Conservation (phyloP, 1,140 invertebrate species). For the Anoplophora glabripennis region DNA sequence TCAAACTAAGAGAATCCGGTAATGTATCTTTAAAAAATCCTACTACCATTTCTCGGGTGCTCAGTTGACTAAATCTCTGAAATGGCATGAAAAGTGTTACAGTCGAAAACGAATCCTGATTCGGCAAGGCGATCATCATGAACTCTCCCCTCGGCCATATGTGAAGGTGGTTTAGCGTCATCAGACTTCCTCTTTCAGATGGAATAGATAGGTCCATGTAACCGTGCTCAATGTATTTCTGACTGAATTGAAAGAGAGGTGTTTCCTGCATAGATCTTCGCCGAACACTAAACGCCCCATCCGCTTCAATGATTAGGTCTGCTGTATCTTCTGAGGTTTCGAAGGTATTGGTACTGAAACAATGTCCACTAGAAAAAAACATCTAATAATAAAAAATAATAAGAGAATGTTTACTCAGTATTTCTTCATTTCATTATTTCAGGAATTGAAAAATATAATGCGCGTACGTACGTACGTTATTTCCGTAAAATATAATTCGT, state of each 20-base stretch:
- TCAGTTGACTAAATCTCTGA: conserved; percentile 65
- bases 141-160: conserved; percentile 94
- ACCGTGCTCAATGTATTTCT: conserved; percentile 93
- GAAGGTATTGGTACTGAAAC: conserved; percentile 34
- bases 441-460: too few relatives aligned
- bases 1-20: conserved; percentile 79
- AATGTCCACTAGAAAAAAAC: neutral
- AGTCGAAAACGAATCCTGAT: conserved; percentile 90
- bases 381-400: too few relatives aligned
- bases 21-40: conserved; percentile 82
- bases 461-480: too few relatives aligned
- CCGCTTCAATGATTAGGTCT: conserved; percentile 89
- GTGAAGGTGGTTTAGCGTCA: conserved; percentile 87
- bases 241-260: conserved; percentile 77
- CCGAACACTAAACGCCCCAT: conserved; percentile 89
- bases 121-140: conserved; percentile 98
- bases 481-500: too few relatives aligned
- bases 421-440: too few relatives aligned
- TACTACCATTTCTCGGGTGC: conserved; percentile 65
- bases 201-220: conserved; percentile 93
- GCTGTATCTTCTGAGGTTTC: conserved; percentile 54
- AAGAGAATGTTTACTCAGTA: too few relatives aligned
- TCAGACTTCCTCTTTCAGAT: conserved; percentile 59
- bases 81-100: conserved; percentile 97
- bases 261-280: conserved; percentile 80